Evolutionary conservation across 2,888 invertebrate species (phyloP).

Genomic region (Sipha maydis): DNA sequence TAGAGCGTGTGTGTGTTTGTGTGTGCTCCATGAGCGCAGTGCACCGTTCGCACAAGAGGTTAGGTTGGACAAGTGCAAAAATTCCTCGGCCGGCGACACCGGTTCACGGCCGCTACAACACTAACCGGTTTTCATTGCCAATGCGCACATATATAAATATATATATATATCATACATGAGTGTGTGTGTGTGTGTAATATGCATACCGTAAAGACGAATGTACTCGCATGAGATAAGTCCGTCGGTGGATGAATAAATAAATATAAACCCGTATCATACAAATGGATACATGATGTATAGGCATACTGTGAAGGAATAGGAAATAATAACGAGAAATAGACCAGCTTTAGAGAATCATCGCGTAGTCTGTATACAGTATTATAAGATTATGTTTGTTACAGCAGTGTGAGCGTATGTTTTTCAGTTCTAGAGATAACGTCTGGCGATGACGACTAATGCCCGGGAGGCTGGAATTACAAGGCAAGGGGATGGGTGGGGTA

Average conservation of each 20-base stretch:
- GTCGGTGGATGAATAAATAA: slow-evolving; percentile 21
- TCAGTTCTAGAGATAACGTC: not conserved
- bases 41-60: not conserved
- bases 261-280: not conserved
- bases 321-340: not conserved
- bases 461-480: too few species aligned
- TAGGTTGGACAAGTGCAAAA: slow-evolving; percentile 52
- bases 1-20: not conserved
- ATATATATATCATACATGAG: not conserved
- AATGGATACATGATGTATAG: not conserved
- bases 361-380: not conserved
- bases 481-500: not conserved
- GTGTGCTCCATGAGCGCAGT: not conserved
- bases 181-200: not conserved
- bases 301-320: not conserved
- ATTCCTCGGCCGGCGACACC: slow-evolving; percentile 59
- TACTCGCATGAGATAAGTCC: not conserved
- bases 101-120: slow-evolving; percentile 56
- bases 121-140: slow-evolving; percentile 59
- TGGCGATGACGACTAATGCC: not conserved
- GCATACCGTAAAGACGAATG: not conserved
- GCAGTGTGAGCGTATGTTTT: not conserved
- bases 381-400: not conserved
- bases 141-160: slow-evolving; percentile 3
- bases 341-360: not conserved